A percentile compares a stretch with the other conserved stretches of the same genome.
Evolutionary conservation across 2,888 invertebrate genomes (phyloP).

Genomic region (Drosophila neonasuta): DNA sequence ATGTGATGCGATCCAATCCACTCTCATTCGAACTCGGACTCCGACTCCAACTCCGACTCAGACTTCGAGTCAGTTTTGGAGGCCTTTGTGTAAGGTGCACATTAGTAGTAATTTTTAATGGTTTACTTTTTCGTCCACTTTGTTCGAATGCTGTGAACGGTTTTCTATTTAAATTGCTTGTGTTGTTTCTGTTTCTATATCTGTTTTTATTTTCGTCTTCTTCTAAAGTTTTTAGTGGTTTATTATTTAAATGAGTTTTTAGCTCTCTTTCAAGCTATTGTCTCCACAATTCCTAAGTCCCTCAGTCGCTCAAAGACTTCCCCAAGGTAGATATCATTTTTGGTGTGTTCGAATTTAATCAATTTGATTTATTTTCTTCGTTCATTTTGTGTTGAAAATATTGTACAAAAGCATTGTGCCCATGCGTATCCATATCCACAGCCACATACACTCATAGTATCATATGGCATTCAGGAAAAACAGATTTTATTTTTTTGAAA

Average conservation of each 20-base stretch:
- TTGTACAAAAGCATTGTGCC: constrained; percentile 65
- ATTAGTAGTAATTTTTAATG: constrained; percentile 81
- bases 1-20: constrained; percentile 21
- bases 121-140: constrained; percentile 75
- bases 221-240: constrained; percentile 59
- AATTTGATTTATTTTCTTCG: constrained; percentile 78
- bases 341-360: constrained; percentile 75
- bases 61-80: constrained; percentile 4
- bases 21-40: constrained; percentile 8
- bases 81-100: constrained; percentile 77
- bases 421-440: constrained; percentile 52
- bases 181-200: constrained; percentile 50
- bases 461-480: constrained; percentile 62
- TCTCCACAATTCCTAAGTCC: constrained; percentile 7
- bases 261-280: constrained; percentile 37
- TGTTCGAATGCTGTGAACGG: constrained; percentile 58
- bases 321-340: constrained; percentile 52
- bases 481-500: constrained; percentile 50
- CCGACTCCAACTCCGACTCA: constrained; percentile 5
- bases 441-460: constrained; percentile 47
- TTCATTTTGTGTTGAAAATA: constrained; percentile 75
- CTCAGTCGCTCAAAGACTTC: constrained; percentile 18
- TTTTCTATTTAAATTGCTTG: constrained; percentile 58
- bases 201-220: constrained; percentile 1
- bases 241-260: constrained; percentile 70